A percentile compares a stretch with the other conserved stretches of the same genome.
Evolutionary conservation across 2,113 vertebrate genomes (phyloP).

Genomic region (Chionodraco myersi): DNA sequence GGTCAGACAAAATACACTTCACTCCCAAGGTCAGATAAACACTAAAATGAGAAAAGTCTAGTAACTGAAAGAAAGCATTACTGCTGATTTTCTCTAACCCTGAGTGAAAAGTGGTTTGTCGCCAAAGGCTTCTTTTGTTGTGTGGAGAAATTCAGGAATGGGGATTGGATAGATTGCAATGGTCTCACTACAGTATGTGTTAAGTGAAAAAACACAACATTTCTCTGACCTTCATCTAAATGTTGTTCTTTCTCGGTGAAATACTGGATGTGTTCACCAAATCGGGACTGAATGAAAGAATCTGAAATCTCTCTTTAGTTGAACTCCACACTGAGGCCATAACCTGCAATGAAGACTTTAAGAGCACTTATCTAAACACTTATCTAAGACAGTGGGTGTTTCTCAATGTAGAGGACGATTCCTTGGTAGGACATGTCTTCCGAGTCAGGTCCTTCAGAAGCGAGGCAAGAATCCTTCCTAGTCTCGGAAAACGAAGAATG

Average conservation of each 20-base stretch:
- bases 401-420: no score
- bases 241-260: background rate
- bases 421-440: no score
- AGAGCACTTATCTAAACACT: no score
- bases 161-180: background rate
- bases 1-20: slow-evolving; percentile 2
- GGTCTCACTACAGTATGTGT: background rate
- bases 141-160: background rate
- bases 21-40: slow-evolving; percentile 26
- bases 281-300: background rate
- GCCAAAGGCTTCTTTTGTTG: background rate
- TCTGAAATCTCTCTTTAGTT: background rate
- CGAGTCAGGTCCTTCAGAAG: no score
- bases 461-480: no score
- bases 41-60: background rate
- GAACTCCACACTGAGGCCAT: background rate
- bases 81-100: background rate
- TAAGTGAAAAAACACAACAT: background rate
- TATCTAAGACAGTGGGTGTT: no score
- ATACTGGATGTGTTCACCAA: no score
- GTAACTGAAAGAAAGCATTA: background rate
- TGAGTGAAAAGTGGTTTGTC: background rate
- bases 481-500: background rate
- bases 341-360: no score
- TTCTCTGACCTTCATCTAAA: background rate